A percentile compares a stretch with the other conserved stretches of the same genome.
Evolutionary conservation across 1,140 invertebrate species (phyloP).

Genomic region (Lepidurus apus): DNA sequence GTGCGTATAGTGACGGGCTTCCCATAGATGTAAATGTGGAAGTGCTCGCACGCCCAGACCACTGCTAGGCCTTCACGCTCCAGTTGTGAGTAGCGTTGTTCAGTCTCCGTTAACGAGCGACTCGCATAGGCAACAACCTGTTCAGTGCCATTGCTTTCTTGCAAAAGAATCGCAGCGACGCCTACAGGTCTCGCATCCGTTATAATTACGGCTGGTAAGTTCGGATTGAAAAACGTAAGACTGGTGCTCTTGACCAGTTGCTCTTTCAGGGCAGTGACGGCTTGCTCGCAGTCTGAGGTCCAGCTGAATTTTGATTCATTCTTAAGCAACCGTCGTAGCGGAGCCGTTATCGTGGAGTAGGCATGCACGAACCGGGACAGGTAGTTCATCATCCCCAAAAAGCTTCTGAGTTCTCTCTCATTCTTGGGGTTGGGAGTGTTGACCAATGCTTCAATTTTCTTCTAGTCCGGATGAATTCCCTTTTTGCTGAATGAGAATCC

Average conservation of each 20-base stretch:
- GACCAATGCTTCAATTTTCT: constrained; percentile 36
- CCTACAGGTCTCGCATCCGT: constrained; percentile 45
- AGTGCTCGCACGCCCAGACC: constrained; percentile 41
- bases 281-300: constrained; percentile 30
- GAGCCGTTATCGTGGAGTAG: constrained; percentile 40
- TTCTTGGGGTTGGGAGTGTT: constrained; percentile 38
- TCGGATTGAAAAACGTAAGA: constrained; percentile 41
- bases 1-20: not conserved
- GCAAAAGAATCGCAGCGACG: constrained; percentile 43
- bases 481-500: constrained; percentile 35
- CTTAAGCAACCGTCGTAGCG: constrained; percentile 37
- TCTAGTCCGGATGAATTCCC: constrained; percentile 33
- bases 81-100: constrained; percentile 41
- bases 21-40: constrained; percentile 35
- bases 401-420: constrained; percentile 35
- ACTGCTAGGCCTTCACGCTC: constrained; percentile 43
- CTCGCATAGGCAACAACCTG: constrained; percentile 42
- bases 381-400: constrained; percentile 41
- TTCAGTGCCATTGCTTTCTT: not conserved
- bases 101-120: constrained; percentile 36
- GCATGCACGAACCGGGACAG: constrained; percentile 43
- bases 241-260: constrained; percentile 32
- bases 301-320: constrained; percentile 37
- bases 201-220: constrained; percentile 40
- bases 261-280: constrained; percentile 36